Base-by-base conservation (phyloP, 2,797 vertebrate species). In the Sylvilagus floridanus region DNA sequence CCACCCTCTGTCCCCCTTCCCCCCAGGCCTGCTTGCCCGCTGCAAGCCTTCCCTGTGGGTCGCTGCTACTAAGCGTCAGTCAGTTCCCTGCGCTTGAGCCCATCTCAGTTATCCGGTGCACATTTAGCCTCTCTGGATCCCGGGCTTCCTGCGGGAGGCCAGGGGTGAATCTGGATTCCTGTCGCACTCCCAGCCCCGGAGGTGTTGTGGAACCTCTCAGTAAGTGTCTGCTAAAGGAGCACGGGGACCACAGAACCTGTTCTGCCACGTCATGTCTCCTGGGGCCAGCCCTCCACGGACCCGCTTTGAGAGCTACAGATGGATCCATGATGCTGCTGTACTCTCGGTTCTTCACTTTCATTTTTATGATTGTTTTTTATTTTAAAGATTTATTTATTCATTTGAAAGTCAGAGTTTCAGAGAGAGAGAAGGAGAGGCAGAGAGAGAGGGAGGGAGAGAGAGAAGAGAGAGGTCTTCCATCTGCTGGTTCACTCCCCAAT, bases 11-110 rank as follows among this genome's bases (percentile, higher is more conserved):
- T 6, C 28, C 14, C 5, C n/a, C 28, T 79, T 8, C 0, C 5
- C 24, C 13, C 2, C 50, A n/a, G 14, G 7, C 22, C 66, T 78
- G 24, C 35, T 91, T 50, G 47, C n/a, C 50, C 26, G 32, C 60
- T 68, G 21, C 16, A 30, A 62, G 78, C 60, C 78, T 95, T 81
- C 35, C 30, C 22, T 50, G 24, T 57, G 37, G 24, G 54, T 93
- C 52, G 42, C 28, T 85, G 65, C 14, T 90, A 17, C 37, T 68
- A 47, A 32, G 54, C 28, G 75, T 95, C 26, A 69, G 75, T 95
- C 26, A 69, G 54, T 37, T 68, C 13, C 35, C 30, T 68, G 22
- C 35, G 7, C 30, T 1, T 71, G 69, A 88, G 54, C 65, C 35
- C 14, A 21, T 73, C 78, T 90, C 69, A 35, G 16, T 93, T 35